These are phyloP conservation scores for Smittia aterrima DNA, from an alignment of 2,888 invertebrate species.

Conservation along the genomic window DNA sequence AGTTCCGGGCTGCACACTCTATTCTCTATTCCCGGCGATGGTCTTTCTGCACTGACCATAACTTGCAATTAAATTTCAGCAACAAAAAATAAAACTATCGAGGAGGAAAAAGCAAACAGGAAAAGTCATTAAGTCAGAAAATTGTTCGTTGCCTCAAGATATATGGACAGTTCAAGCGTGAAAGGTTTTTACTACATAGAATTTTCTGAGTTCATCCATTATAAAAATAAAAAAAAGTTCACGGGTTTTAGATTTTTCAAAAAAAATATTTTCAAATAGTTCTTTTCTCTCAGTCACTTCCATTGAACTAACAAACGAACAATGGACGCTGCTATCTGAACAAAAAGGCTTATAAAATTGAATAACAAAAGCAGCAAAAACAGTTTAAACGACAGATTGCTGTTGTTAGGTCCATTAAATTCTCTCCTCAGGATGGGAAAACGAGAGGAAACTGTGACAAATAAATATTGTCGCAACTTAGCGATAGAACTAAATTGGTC, in stretches of 20 bases:
- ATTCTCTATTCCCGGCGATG: not conserved
- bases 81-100: not conserved
- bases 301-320: not conserved
- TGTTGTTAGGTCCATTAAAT: not conserved
- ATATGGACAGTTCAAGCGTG: no score
- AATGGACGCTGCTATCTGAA: not conserved
- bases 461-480: not conserved
- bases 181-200: no score
- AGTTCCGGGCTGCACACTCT: not conserved
- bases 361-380: not conserved
- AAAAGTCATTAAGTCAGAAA: no score
- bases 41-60: not conserved
- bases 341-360: conserved; percentile 10
- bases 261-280: no score
- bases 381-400: conserved; percentile 11
- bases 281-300: no score
- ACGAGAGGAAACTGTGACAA: not conserved
- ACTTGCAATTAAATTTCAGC: not conserved
- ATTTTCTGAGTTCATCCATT: no score
- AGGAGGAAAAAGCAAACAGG: no score
- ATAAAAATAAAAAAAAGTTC: no score
- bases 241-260: no score
- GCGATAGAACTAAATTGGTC: not conserved
- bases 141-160: no score
- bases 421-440: not conserved